phyloP scores from a whole-genome alignment of 2,888 invertebrate species.

The Ischnus inquisitorius region DNA sequence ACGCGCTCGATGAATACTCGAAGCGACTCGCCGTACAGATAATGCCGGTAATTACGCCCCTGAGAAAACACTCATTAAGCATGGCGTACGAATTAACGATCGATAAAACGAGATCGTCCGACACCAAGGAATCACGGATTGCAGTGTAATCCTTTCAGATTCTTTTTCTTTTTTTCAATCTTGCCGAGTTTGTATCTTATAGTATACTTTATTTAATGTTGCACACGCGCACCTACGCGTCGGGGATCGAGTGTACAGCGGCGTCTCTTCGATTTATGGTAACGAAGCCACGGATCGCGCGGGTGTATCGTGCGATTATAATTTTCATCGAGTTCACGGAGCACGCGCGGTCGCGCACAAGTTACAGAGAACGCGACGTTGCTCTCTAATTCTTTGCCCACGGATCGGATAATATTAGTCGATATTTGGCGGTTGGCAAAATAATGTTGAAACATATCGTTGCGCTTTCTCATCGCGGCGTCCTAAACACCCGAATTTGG shows the following conservation, averaged over 20 bases:
- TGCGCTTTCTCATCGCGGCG: constrained; percentile 54
- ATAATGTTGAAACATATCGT: constrained; percentile 11
- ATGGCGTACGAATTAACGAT: constrained; percentile 75
- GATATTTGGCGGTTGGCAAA: constrained; percentile 65
- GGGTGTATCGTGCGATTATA: constrained; percentile 42
- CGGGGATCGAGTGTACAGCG: constrained; percentile 1
- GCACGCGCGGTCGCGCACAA: constrained; percentile 40
- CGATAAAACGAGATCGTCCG: constrained; percentile 70
- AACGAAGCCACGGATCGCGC: constrained; percentile 70
- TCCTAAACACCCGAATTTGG: constrained; percentile 79
- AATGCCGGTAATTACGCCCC: constrained; percentile 78
- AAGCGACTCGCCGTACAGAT: constrained; percentile 72
- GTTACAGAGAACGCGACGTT: constrained; percentile 44
- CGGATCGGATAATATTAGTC: constrained; percentile 58
- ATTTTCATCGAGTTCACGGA: constrained; percentile 23
- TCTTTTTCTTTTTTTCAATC: constrained; percentile 8
- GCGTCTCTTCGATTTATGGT: constrained; percentile 65
- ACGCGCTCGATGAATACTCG: constrained; percentile 69
- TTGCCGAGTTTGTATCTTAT: neutral
- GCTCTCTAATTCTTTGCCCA: constrained; percentile 50
- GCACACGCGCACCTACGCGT: neutral
- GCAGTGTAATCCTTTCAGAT: constrained; percentile 24
- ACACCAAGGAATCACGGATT: constrained; percentile 56
- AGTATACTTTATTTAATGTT: neutral
- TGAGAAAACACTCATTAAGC: constrained; percentile 74